Evolutionary conservation across 2,113 vertebrate species (phyloP).

Genomic region (Lycaon pictus): DNA sequence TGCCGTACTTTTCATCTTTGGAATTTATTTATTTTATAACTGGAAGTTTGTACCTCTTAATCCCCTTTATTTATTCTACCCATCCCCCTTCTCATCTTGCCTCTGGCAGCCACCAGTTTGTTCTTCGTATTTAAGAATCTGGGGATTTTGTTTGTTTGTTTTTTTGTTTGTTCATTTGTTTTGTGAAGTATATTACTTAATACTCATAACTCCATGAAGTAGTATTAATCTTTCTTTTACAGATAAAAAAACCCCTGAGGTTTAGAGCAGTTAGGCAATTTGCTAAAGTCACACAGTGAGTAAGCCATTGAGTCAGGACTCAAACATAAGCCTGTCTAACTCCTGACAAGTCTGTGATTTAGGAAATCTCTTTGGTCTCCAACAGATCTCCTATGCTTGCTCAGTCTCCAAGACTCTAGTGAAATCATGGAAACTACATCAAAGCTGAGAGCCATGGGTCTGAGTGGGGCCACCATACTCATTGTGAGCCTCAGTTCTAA

Average conservation of each 20-base stretch:
- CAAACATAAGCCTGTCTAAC: not conserved
- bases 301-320: not conserved
- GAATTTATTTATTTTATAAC: not conserved
- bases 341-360: not conserved
- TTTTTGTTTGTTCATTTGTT: not conserved
- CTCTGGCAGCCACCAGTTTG: not conserved
- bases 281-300: slow-evolving; percentile 1
- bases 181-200: not conserved
- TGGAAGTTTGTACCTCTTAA: not conserved
- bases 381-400: not conserved
- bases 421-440: not conserved
- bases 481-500: not conserved
- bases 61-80: not conserved
- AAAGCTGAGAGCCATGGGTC: not conserved
- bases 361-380: not conserved
- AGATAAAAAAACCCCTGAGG: not conserved
- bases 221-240: not conserved
- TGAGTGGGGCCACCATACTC: not conserved
- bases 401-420: not conserved
- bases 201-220: not conserved
- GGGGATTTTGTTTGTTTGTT: not conserved
- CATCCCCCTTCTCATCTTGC: not conserved
- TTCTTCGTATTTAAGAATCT: not conserved
- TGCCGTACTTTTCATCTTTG: not conserved
- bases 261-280: slow-evolving; percentile 1